phyloP scores from a whole-genome alignment of 2,797 vertebrate species.

The Sternarchorhynchus goeldii region DNA sequence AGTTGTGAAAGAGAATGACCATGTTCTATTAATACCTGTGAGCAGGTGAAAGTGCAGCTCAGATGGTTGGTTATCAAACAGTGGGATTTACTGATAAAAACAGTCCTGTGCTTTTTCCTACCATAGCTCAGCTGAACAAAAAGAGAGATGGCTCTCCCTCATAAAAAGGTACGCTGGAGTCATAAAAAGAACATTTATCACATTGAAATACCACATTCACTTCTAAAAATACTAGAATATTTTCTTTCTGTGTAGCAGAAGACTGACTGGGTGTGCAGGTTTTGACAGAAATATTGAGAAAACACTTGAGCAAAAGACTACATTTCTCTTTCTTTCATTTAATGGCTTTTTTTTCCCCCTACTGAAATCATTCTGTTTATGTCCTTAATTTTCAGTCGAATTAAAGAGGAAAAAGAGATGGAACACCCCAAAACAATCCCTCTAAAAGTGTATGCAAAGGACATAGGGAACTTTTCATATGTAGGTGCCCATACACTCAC shows the following conservation, averaged over 20 bases:
- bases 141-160: slow-evolving; percentile 86
- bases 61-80: slow-evolving; percentile 11
- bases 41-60: not conserved
- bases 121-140: slow-evolving; percentile 85
- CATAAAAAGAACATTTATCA: not conserved
- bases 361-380: not conserved
- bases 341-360: not conserved
- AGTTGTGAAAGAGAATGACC: not conserved
- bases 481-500: slow-evolving; percentile 75
- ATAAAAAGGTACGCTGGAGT: slow-evolving; percentile 83
- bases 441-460: slow-evolving; percentile 93
- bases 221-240: not conserved
- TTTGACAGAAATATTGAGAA: too few relatives aligned
- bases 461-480: slow-evolving; percentile 87
- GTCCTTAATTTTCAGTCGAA: slow-evolving; percentile 72
- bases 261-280: not conserved
- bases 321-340: not conserved
- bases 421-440: slow-evolving; percentile 91
- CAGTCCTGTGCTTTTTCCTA: slow-evolving; percentile 13
- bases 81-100: slow-evolving; percentile 20
- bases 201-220: not conserved
- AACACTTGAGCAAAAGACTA: too few relatives aligned
- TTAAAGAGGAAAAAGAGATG: slow-evolving; percentile 89
- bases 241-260: not conserved
- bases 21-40: slow-evolving; percentile 3